Evolutionary conservation across 2,797 vertebrate species (phyloP), one percentile per base, ranked within the genome.

Genomic region (Syndactyla subalaris): DNA sequence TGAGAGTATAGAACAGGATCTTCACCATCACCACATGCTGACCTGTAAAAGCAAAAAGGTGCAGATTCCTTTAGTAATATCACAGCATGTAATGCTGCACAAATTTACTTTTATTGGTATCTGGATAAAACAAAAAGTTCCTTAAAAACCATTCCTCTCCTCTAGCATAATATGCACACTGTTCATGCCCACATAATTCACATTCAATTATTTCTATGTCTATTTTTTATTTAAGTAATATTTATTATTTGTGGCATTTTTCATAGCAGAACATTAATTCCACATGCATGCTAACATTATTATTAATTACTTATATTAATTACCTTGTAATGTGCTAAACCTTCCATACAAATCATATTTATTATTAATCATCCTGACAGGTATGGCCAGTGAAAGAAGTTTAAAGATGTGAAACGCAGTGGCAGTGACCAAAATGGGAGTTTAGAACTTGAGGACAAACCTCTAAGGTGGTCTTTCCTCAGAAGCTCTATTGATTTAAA

Each of bases 331-430:
- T 78, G 45, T 70, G 23, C 19, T 66, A 73, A 84, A 62, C 5
- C 32, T 84, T 72, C 73, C 29, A 82, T 14, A 63, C 15, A 87
- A 68, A 80, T 66, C 2, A 9, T 38, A 66, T 36, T 88, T 85
- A 83, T 77, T 83, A 77, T 46, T 86, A 57, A 89, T 65, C 36
- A 77, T 6, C 21, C 49, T 67, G 34, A 57, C 34, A 86, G 66
- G 54, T 85, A 71, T 24, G 52, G 73, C 8, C 38, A 39, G 41
- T 49, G 68, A 86, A 86, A 0, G 0, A 87, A 77, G n/a, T 67
- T 74, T 20, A 74, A 48, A 90, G 57, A 70, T 34, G 32, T 10
- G 17, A 90, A 75, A 59, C 1, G 4, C 1, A 34, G 36, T 77
- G 38, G 7, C 41, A 83, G 38, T 36, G 46, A 75, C 45, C 81